These are phyloP conservation scores for Heliconius melpomene DNA, from an alignment of 1,140 invertebrate species.

Conservation along the genomic window DNA sequence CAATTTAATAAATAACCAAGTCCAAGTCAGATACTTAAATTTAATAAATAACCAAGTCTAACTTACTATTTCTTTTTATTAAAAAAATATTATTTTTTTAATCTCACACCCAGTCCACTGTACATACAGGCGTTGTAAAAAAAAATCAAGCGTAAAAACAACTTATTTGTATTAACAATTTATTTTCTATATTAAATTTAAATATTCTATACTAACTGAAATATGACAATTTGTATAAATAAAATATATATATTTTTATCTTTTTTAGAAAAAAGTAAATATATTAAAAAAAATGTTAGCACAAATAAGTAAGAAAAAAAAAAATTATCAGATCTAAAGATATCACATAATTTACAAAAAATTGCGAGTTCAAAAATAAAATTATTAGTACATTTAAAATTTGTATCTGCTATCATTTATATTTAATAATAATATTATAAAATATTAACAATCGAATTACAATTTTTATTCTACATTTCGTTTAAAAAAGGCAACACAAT, in stretches of 20 bases:
- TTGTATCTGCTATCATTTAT: too few species aligned
- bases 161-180: background rate
- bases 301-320: background rate
- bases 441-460: too few species aligned
- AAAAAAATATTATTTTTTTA: background rate
- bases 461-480: too few species aligned
- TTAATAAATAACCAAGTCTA: too few species aligned
- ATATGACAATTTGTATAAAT: background rate
- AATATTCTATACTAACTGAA: background rate
- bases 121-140: background rate
- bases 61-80: too few species aligned
- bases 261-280: background rate
- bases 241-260: background rate
- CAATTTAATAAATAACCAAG: too few species aligned
- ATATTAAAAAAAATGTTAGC: too few species aligned
- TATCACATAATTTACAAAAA: constrained; percentile 23
- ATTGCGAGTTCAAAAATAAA: background rate
- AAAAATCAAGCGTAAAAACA: background rate
- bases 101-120: background rate
- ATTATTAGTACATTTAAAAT: background rate
- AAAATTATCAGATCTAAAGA: constrained; percentile 19
- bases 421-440: too few species aligned
- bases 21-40: too few species aligned
- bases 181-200: background rate
- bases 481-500: too few species aligned